Evolutionary conservation across 2,888 invertebrate genomes (phyloP).

Genomic region (Minunthozetes semirufus): DNA sequence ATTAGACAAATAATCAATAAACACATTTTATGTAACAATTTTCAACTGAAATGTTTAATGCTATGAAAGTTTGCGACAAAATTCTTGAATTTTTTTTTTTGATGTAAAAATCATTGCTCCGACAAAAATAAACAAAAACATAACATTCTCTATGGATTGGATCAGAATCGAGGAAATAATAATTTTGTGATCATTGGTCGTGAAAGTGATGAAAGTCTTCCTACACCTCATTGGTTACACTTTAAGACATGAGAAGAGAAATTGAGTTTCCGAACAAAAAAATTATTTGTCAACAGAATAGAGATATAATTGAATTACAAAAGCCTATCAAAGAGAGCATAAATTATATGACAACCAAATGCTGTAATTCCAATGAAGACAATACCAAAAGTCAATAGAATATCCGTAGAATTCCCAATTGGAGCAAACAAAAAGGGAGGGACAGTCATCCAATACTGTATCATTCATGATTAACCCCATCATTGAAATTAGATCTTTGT

Average conservation of each 20-base stretch:
- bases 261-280: neutral
- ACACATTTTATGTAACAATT: too few species aligned
- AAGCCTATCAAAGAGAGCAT: conserved; percentile 7
- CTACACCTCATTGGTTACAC: neutral
- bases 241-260: neutral
- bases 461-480: conserved; percentile 22
- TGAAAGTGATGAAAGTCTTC: neutral
- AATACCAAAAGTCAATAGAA: neutral
- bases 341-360: conserved; percentile 9
- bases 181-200: too few species aligned
- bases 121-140: too few species aligned
- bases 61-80: too few species aligned
- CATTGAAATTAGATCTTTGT: conserved; percentile 4
- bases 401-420: neutral
- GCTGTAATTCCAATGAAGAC: neutral
- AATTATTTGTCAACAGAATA: neutral
- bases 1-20: too few species aligned
- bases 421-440: neutral
- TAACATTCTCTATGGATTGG: too few species aligned
- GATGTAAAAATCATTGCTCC: too few species aligned
- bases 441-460: neutral
- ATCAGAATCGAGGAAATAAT: too few species aligned
- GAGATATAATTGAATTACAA: neutral
- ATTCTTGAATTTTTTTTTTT: too few species aligned
- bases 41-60: too few species aligned